A percentile compares a stretch with the other conserved stretches of the same genome.
Conservation (phyloP, 53 echinoderm and acorn worm species). For the Temnopleurus reevesii region DNA sequence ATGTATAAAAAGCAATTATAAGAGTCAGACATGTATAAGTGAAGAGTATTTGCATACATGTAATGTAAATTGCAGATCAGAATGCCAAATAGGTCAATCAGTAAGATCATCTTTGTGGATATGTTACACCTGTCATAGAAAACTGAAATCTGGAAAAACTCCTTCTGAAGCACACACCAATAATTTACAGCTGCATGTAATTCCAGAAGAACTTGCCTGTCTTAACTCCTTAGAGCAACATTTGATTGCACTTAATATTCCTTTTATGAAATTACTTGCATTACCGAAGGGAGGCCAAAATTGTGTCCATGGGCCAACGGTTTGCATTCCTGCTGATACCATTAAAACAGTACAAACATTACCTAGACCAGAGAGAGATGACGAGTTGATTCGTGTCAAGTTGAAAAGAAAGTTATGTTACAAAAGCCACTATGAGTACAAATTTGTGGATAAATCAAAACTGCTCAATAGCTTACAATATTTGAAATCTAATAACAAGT, state of each 20-base stretch:
- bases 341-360: slow-evolving; percentile 19
- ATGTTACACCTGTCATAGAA: slow-evolving; percentile 69
- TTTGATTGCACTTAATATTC: slow-evolving; percentile 64
- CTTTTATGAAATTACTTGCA: slow-evolving; percentile 65
- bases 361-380: slow-evolving; percentile 48
- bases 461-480: slow-evolving; percentile 59
- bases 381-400: slow-evolving; percentile 68
- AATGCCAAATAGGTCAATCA: slow-evolving; percentile 32
- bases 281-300: slow-evolving; percentile 64
- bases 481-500: slow-evolving; percentile 58
- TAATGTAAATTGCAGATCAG: slow-evolving; percentile 18
- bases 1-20: slow-evolving; percentile 56
- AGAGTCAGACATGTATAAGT: slow-evolving; percentile 24
- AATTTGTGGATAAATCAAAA: slow-evolving; percentile 67
- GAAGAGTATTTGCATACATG: slow-evolving; percentile 63
- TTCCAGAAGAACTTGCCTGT: slow-evolving; percentile 27
- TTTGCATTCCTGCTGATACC: slow-evolving; percentile 61
- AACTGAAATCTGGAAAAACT: slow-evolving; percentile 10
- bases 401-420: slow-evolving; percentile 71
- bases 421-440: slow-evolving; percentile 65
- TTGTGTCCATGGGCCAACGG: slow-evolving; percentile 64
- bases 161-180: slow-evolving; percentile 53
- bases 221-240: slow-evolving; percentile 54
- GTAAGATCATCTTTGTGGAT: slow-evolving; percentile 63
- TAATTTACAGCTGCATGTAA: neutral